A percentile compares a stretch with the other conserved stretches of the same genome.
Conservation (phyloP, 1,140 invertebrate species). For the Pygmarrhopalites habei region DNA sequence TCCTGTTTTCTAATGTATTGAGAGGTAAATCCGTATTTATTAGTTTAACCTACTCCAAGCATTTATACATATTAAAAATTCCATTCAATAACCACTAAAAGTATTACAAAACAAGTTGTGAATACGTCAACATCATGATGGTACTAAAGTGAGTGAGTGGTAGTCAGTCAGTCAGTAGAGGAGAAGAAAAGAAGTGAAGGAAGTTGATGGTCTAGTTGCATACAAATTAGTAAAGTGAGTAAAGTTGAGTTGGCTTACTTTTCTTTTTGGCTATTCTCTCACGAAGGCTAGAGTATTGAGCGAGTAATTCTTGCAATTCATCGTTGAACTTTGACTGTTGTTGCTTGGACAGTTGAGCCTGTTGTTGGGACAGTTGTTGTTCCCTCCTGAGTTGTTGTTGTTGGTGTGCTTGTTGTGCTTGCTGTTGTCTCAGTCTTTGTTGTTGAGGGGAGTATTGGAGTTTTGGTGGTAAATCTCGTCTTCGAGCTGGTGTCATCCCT, state of each 20-base stretch:
- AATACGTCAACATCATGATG: too few species aligned
- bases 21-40: too few species aligned
- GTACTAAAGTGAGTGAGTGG: too few species aligned
- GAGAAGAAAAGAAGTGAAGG: too few species aligned
- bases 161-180: too few species aligned
- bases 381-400: not conserved
- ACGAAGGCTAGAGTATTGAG: conserved; percentile 35
- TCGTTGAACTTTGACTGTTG: conserved; percentile 21
- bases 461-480: conserved; percentile 29
- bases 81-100: too few species aligned
- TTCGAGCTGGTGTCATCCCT: conserved; percentile 21
- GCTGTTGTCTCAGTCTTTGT: conserved; percentile 2
- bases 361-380: conserved; percentile 1
- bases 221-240: too few species aligned
- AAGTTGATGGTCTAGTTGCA: too few species aligned
- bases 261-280: conserved; percentile 37
- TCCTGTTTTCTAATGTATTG: too few species aligned
- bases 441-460: conserved; percentile 50
- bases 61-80: too few species aligned
- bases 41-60: too few species aligned
- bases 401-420: not conserved
- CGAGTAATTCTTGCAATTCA: conserved; percentile 29
- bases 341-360: conserved; percentile 9
- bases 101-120: too few species aligned
- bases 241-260: conserved; percentile 18